phyloP scores from a whole-genome alignment of 2,888 invertebrate genomes.

The Cabera pusaria region DNA sequence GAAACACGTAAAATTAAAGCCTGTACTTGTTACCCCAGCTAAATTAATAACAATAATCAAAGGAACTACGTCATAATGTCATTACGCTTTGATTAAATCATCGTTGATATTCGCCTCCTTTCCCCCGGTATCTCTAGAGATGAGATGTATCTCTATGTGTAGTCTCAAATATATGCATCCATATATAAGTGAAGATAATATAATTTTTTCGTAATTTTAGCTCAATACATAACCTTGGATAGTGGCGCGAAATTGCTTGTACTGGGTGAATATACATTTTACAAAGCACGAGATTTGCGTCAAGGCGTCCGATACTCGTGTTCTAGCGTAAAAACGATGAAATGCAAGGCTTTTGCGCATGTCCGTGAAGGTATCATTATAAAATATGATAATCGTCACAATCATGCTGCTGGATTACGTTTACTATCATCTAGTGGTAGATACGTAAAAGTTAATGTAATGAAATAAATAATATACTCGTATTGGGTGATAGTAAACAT shows the following conservation, averaged over 20 bases:
- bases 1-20: no score
- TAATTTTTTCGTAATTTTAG: background rate
- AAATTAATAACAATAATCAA: constrained; percentile 10
- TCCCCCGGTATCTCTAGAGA: no score
- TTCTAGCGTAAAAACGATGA: constrained; percentile 2
- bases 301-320: constrained; percentile 11
- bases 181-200: no score
- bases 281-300: background rate
- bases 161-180: no score
- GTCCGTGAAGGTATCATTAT: constrained; percentile 8
- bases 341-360: constrained; percentile 17
- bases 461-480: no score
- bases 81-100: no score
- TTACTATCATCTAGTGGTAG: constrained; percentile 1
- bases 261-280: constrained; percentile 2
- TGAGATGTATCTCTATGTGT: no score
- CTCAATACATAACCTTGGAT: constrained; percentile 3
- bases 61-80: constrained; percentile 10
- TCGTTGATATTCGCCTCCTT: no score
- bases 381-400: constrained; percentile 11
- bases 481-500: no score
- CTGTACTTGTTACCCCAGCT: constrained; percentile 14
- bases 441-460: constrained; percentile 10
- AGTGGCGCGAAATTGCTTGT: constrained; percentile 1
- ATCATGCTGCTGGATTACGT: constrained; percentile 20